Evolutionary conservation across 2,888 invertebrate genomes (phyloP).

Genomic region (Drosophila mettleri): DNA sequence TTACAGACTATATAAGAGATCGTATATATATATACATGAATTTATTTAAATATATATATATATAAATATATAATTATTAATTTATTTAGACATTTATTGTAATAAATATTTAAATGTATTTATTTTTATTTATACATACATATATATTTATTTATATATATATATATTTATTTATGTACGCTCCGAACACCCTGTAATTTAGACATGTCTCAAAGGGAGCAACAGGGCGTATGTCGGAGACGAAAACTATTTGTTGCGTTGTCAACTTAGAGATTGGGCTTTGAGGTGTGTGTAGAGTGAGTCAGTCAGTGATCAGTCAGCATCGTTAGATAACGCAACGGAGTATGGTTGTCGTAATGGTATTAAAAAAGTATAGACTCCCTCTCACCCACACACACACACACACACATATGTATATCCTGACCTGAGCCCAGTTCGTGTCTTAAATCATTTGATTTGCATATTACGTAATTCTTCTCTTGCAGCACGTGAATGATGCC

Average conservation of each 20-base stretch:
- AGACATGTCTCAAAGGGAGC: background rate
- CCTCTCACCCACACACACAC: no score
- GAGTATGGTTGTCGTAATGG: constrained; percentile 55
- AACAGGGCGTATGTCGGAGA: background rate
- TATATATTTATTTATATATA: no score
- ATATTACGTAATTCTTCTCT: constrained; percentile 7
- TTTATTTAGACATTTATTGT: background rate
- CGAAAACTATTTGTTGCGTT: constrained; percentile 5
- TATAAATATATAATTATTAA: background rate
- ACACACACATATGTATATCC: background rate
- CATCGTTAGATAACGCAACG: constrained; percentile 26
- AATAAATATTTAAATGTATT: background rate
- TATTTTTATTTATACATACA: no score
- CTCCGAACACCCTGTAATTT: background rate
- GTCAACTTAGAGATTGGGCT: constrained; percentile 2
- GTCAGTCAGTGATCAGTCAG: constrained; percentile 22
- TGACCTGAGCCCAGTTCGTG: constrained; percentile 52
- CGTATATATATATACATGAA: no score
- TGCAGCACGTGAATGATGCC: constrained; percentile 51
- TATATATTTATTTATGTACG: no score
- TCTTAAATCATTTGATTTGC: constrained; percentile 66
- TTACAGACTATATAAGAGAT: no score
- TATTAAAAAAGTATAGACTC: constrained; percentile 31
- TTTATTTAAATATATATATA: background rate
- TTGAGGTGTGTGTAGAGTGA: constrained; percentile 24